Evolutionary conservation across 2,888 invertebrate species (phyloP), one percentile per base, ranked within the genome.

Genomic region (Flexamia atlantica): DNA sequence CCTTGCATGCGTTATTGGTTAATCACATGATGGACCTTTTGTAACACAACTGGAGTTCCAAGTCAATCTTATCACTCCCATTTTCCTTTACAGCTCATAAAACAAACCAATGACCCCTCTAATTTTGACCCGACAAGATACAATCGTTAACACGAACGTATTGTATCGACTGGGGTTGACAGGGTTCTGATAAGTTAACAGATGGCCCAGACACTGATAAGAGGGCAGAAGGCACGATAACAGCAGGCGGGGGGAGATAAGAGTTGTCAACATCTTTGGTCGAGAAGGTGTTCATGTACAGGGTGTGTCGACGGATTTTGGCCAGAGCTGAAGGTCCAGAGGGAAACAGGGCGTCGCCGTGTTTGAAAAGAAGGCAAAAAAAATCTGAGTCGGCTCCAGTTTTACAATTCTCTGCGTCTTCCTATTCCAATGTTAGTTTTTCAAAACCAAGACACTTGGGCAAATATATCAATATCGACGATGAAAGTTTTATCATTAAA

Each of bases 191-290:
- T 57, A 57, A 57, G 64, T 14, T 57, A 57, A 57, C 57, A 3
- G 64, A 64, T 28, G 64, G 30, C 64, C 64, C 64, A 28, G 28
- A 25, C 64, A 28, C 28, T 30, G 64, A 64, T 64, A 64, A 64
- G 28, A 64, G 28, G 30, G 30, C 28, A 30, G 64, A 30, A 28
- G 64, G 14, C 5, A 23, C 53, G 53, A 53, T 53, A 53, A 53
- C 46, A 46, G 46, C 17, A 17, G 46, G 17, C 14, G 46, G 14
- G 50, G 25, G 64, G 3, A 64, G 64, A 64, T 64, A 64, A 28
- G 28, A 14, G 20, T 5, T 64, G 64, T 64, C 64, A 64, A 28
- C 64, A 64, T 64, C 25, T 64, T 23, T 9, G 64, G 64, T 5
- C 4, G 0, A 28, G 64, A 20, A 14, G 25, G 30, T 64, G 64